A percentile compares a stretch with the other conserved stretches of the same genome.
phyloP scores from a whole-genome alignment of 2,797 vertebrate species.

The Sarcoramphus papa region DNA sequence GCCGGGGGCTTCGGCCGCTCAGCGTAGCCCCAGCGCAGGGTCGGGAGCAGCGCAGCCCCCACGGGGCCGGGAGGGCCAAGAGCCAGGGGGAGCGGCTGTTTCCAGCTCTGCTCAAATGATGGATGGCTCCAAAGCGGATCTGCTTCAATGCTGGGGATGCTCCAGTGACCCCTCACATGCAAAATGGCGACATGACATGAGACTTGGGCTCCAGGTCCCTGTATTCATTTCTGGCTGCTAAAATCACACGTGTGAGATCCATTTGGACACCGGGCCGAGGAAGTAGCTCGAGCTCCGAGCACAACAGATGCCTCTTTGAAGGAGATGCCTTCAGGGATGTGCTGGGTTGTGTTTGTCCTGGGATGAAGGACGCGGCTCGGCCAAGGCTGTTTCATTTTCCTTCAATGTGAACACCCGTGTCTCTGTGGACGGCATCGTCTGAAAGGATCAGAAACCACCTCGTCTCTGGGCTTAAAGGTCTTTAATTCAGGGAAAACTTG shows the following conservation, averaged over 20 bases:
- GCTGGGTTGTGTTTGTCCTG: background rate
- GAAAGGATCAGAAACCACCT: background rate
- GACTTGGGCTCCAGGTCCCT: background rate
- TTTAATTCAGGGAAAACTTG: background rate
- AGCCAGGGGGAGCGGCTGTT: background rate
- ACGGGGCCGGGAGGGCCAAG: fast-evolving
- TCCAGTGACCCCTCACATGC: background rate
- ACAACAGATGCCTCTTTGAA: conserved; percentile 25
- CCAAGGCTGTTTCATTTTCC: background rate
- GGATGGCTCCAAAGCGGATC: background rate
- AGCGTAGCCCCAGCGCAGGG: background rate
- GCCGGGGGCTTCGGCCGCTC: background rate
- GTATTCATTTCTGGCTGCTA: background rate
- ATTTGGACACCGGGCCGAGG: background rate
- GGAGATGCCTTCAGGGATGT: background rate
- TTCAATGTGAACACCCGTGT: fast-evolving
- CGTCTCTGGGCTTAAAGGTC: background rate
- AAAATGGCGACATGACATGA: background rate
- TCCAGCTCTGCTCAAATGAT: background rate
- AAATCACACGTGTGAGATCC: background rate
- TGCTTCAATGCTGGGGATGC: background rate
- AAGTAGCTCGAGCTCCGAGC: background rate
- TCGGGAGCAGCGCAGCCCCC: background rate
- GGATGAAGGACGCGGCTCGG: background rate
- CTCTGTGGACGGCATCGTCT: background rate